Evolutionary conservation across 1,140 invertebrate species (phyloP), one percentile per base, ranked within the genome.

Genomic region (Bathynomus jamesi): DNA sequence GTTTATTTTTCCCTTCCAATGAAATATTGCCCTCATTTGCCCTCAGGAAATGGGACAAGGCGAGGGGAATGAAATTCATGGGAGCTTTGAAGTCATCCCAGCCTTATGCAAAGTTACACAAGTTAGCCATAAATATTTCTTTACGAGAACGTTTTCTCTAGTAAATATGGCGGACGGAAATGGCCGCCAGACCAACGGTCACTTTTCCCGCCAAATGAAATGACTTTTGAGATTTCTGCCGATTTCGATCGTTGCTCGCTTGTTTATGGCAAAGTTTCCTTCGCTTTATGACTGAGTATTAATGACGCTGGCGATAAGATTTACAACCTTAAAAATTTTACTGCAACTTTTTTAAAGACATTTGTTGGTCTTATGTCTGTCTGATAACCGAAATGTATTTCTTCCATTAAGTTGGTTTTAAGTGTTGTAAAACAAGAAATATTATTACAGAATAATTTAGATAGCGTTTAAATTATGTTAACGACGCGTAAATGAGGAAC

Each of bases 241-340:
- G 40, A 53, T 53, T 53, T 53, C 40, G 21, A 53, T 53, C 40
- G 40, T 53, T 53, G 40, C 40, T 53, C 40, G 40, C 40, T 21
- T 17, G 40, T 53, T 53, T 53, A 53, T 53, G 40, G 40, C 40
- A 17, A 21, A 53, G 5, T 53, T 53, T 53, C 40, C 40, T 53
- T 53, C 40, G 40, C 40, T 53, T 53, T 53, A 53, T 53, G 40
- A 53, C 40, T 53, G 40, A 53, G 40, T 53, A 53, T 53, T 53
- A 53, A 53, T 53, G 40, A 53, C 21, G 2, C 2, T 53, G 40
- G 40, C 40, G 40, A 53, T 53, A 53, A 53, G 40, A 53, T 53
- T 53, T 53, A 53, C 40, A 53, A 21, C 40, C 21, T 53, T 53
- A 53, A 53, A 53, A 53, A 40, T 8, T 40, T 17, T 53, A 53